Conservation (phyloP, 2,888 invertebrate species). For the Drosophila tripunctata region DNA sequence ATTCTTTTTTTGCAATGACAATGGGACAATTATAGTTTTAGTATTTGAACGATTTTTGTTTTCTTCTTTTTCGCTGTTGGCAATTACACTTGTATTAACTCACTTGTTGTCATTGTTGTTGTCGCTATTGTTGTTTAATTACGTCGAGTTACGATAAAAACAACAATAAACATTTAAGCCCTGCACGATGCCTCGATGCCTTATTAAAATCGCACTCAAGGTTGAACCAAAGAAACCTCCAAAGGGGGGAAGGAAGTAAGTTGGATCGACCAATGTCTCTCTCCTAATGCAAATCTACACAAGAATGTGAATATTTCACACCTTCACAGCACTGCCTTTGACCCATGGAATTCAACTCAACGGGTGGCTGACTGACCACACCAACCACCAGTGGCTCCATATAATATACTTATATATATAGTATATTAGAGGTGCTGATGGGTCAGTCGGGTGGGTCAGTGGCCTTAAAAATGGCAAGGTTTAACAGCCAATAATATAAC, state of each 20-base stretch:
- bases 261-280: conserved; percentile 34
- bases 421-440: neutral
- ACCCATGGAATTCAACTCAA: conserved; percentile 25
- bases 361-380: conserved; percentile 14
- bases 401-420: too few relatives aligned
- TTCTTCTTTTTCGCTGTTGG: conserved; percentile 29
- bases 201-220: conserved; percentile 26
- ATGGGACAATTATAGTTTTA: conserved; percentile 59
- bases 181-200: neutral
- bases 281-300: conserved; percentile 33
- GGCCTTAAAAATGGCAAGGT: conserved; percentile 10
- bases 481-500: neutral
- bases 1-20: conserved; percentile 62
- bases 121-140: conserved; percentile 56
- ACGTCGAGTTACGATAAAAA: conserved; percentile 38
- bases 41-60: conserved; percentile 43
- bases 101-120: conserved; percentile 53
- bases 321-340: conserved; percentile 25
- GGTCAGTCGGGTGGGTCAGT: conserved; percentile 14
- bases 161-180: conserved; percentile 14
- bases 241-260: too few relatives aligned
- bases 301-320: conserved; percentile 7
- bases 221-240: conserved; percentile 16
- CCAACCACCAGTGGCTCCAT: neutral
- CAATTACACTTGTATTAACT: conserved; percentile 63